phyloP scores from a whole-genome alignment of 2,888 invertebrate species.

The Andrena bucephala region DNA sequence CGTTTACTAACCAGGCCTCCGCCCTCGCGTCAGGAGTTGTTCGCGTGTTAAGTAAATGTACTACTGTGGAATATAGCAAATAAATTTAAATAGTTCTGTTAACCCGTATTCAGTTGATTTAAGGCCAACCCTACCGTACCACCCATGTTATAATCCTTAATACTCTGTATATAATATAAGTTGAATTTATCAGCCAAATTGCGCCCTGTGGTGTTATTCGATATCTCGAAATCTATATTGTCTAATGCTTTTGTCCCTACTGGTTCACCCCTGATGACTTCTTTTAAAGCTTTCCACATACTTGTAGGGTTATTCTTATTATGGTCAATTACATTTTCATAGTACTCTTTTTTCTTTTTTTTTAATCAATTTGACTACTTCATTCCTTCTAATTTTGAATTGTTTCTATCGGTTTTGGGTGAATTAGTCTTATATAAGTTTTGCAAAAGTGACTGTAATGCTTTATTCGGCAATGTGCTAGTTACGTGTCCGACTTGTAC shows the following conservation, averaged over 20 bases:
- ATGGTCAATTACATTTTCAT: neutral
- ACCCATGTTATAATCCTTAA: neutral
- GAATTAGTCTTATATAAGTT: too few relatives aligned
- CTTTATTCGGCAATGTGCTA: too few relatives aligned
- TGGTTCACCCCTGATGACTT: neutral
- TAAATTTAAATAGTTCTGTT: too few relatives aligned
- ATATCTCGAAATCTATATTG: neutral
- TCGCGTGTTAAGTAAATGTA: too few relatives aligned
- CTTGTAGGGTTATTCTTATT: neutral
- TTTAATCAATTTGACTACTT: neutral
- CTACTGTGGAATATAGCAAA: too few relatives aligned
- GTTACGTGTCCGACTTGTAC: too few relatives aligned
- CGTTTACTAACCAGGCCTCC: too few relatives aligned
- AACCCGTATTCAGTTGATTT: too few relatives aligned
- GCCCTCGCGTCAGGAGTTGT: too few relatives aligned
- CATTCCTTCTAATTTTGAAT: slow-evolving; percentile 4
- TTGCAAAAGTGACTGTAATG: too few relatives aligned
- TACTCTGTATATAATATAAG: slow-evolving; percentile 1
- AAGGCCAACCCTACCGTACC: too few relatives aligned
- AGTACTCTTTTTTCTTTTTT: neutral
- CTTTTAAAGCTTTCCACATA: slow-evolving; percentile 4
- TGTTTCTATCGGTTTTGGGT: neutral
- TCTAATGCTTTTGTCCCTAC: neutral
- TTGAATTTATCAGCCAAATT: neutral
- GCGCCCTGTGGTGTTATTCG: neutral